Conservation (phyloP, 2,113 vertebrate genomes). For the Bungarus multicinctus region DNA sequence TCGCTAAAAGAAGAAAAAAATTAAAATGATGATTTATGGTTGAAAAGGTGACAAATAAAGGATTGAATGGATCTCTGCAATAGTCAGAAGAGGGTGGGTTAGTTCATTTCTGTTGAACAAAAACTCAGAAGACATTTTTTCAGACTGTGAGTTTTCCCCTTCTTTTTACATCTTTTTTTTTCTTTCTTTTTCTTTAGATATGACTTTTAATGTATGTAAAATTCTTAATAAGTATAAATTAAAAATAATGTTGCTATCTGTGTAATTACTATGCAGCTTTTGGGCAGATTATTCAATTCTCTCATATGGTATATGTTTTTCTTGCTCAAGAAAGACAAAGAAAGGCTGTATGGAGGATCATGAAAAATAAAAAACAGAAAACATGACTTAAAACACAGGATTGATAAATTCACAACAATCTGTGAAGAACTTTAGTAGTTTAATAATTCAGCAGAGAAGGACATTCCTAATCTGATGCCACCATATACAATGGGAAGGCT, state of each 20-base stretch:
- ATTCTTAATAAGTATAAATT: not conserved
- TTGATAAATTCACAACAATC: not conserved
- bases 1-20: not conserved
- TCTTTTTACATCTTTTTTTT: not conserved
- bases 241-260: not conserved
- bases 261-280: not conserved
- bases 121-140: not conserved
- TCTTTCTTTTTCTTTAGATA: not conserved
- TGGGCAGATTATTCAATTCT: not conserved
- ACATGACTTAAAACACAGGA: not conserved
- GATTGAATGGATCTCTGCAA: not conserved
- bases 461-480: not conserved
- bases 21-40: not conserved
- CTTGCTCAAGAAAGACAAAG: not conserved
- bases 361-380: not conserved
- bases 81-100: not conserved
- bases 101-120: not conserved
- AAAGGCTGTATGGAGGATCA: no score
- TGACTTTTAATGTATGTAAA: not conserved
- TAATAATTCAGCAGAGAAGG: not conserved
- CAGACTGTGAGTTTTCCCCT: not conserved
- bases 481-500: not conserved
- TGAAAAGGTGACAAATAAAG: not conserved
- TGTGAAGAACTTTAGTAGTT: not conserved
- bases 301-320: not conserved